phyloP scores from a whole-genome alignment of 2,797 vertebrate species.

The Borostomias antarcticus region DNA sequence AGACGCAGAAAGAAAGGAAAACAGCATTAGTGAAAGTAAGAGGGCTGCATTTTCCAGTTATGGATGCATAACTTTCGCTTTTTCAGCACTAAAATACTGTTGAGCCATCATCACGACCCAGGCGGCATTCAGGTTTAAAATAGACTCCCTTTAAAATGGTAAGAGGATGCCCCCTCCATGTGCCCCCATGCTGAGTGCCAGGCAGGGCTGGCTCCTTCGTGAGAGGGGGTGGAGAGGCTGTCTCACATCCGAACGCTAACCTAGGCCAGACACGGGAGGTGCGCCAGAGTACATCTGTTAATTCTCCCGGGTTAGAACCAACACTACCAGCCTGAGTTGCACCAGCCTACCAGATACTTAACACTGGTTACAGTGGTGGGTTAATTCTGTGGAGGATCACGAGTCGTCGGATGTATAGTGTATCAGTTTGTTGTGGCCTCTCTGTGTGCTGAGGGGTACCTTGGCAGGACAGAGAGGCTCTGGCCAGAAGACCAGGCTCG shows the following conservation, averaged over 20 bases:
- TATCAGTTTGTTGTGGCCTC: too few species aligned
- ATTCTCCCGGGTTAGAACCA: too few species aligned
- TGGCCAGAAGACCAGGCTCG: constrained; percentile 13
- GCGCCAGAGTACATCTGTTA: too few species aligned
- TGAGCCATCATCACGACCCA: constrained; percentile 59
- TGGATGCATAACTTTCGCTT: constrained; percentile 58
- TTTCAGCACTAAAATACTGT: constrained; percentile 50
- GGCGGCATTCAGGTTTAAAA: constrained; percentile 49
- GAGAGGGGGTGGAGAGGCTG: neutral
- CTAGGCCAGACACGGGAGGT: too few species aligned
- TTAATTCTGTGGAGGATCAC: too few species aligned
- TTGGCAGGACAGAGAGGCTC: constrained; percentile 78
- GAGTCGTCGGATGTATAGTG: too few species aligned
- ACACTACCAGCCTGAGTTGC: too few species aligned
- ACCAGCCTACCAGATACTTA: too few species aligned
- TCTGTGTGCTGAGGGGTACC: too few species aligned
- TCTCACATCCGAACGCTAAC: too few species aligned
- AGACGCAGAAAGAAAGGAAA: constrained; percentile 38
- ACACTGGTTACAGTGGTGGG: too few species aligned
- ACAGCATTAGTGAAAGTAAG: constrained; percentile 63
- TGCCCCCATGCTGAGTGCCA: constrained; percentile 22
- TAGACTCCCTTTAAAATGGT: constrained; percentile 46
- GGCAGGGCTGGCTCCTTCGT: constrained; percentile 12
- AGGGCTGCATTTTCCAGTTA: constrained; percentile 66
- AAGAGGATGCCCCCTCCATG: constrained; percentile 35